Conservation (phyloP, 2,113 vertebrate species). For the Sylvilagus bachmani region DNA sequence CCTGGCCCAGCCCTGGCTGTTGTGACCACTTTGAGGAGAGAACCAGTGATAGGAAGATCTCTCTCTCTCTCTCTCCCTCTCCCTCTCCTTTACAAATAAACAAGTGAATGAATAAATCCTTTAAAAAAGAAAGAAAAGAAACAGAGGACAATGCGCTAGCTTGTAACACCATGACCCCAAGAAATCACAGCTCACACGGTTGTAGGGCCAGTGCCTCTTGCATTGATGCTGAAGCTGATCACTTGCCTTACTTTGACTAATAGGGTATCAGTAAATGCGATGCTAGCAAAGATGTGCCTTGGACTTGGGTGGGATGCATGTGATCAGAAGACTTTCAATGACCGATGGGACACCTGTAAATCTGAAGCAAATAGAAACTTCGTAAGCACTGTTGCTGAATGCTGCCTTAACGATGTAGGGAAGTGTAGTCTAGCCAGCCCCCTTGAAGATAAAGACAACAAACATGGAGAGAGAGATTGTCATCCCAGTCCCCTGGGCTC, state of each 20-base stretch:
- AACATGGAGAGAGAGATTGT: not conserved
- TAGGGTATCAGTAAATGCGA: not conserved
- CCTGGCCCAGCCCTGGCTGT: too few relatives aligned
- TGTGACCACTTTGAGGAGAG: too few relatives aligned
- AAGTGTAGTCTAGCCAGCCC: not conserved
- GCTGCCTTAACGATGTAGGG: accelerated
- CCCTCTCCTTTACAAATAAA: too few relatives aligned
- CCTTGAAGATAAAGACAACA: not conserved
- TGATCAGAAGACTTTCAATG: not conserved
- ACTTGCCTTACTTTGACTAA: not conserved
- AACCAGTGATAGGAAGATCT: too few relatives aligned
- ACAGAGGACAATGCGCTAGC: not conserved
- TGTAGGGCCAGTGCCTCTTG: too few relatives aligned
- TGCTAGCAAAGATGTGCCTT: not conserved
- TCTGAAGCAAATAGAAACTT: not conserved
- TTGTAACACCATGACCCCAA: accelerated
- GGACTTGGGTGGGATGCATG: accelerated
- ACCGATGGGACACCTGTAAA: not conserved
- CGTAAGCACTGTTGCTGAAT: not conserved
- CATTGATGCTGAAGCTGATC: not conserved
- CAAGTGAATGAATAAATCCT: too few relatives aligned
- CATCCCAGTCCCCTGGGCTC: not conserved
- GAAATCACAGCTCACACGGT: not conserved
- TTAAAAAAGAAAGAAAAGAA: not conserved
- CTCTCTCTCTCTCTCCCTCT: too few relatives aligned